Evolutionary conservation across 1,140 invertebrate species (phyloP), one percentile per base, ranked within the genome.

Genomic region (Daktulosphaira vitifoliae): DNA sequence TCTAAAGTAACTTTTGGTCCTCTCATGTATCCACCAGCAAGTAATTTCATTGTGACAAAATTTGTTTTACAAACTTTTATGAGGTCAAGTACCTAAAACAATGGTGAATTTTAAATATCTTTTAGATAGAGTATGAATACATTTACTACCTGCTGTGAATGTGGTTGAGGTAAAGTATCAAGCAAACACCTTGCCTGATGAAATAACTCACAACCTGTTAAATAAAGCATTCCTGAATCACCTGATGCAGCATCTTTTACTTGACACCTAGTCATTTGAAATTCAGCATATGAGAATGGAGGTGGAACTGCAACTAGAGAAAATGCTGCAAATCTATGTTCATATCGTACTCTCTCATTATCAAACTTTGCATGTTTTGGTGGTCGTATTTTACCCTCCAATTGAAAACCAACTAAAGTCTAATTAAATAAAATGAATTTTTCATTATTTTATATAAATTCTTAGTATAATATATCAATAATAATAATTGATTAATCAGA

Each of bases 41-140:
- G 76, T 33, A 97, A 77, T 78, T 95, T 95, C 75, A 95, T 81
- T 7, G 96, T 93, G 67, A 97, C 85, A 75, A 93, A 94, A 79
- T 97, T 97, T 0, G 89, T 95, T 79, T 96, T 96, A 1, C 87
- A 84, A 53, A 96, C 85, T 79, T 90, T 90, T 5, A 96, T 76
- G 42, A 95, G 79, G 71, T 87, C 85, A 56, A 82, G 78, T 64
- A 92, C 83, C 90, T 96, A 76, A 37, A 82, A n/a, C n/a, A n/a
- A n/a, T n/a, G n/a, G n/a, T 81, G 71, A 68, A 66, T 44, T 11
- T 18, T 15, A 48, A n/a, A 20, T 5, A n/a, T 1, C 22, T 25
- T 44, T 42, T 25, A 42, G 16, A 56, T 44, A 3, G 25, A 44
- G 44, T 8, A 3, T 46, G 18, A 13, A 8, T 33, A 33, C 39